These are phyloP conservation scores for Drosophila atripex DNA, from an alignment of 2,888 invertebrate species.

Conservation along the genomic window DNA sequence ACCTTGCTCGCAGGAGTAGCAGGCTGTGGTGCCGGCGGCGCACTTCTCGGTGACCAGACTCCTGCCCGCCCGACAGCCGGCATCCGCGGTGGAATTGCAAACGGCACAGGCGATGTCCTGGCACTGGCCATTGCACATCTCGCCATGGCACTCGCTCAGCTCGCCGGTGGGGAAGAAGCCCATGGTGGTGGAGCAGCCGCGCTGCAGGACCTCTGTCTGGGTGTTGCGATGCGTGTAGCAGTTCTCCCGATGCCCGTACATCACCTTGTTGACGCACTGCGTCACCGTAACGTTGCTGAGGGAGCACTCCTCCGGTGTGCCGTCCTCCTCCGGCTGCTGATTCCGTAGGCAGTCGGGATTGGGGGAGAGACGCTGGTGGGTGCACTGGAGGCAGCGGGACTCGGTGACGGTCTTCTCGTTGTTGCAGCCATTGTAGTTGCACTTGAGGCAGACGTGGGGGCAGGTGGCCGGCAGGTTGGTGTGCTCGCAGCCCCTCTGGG, in stretches of 20 bases:
- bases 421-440: constrained; percentile 79
- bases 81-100: constrained; percentile 68
- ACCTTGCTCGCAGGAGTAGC: constrained; percentile 80
- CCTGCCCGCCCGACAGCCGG: constrained; percentile 64
- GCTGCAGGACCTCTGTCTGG: constrained; percentile 69
- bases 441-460: constrained; percentile 75
- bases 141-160: constrained; percentile 72
- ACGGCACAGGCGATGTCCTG: constrained; percentile 73
- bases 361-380: constrained; percentile 49
- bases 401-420: constrained; percentile 65
- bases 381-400: constrained; percentile 68
- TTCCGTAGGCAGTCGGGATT: constrained; percentile 66
- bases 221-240: constrained; percentile 74
- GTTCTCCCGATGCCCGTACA: constrained; percentile 71
- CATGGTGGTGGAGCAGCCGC: constrained; percentile 80
- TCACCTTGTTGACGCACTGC: constrained; percentile 74
- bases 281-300: constrained; percentile 52
- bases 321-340: constrained; percentile 35
- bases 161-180: constrained; percentile 74
- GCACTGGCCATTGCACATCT: constrained; percentile 73
- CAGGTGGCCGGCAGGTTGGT: constrained; percentile 65
- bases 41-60: constrained; percentile 59
- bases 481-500: constrained; percentile 75
- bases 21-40: constrained; percentile 61
- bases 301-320: constrained; percentile 40